Evolutionary conservation across 2,113 vertebrate species (phyloP).

Genomic region (Neodontobutis hainanensis): DNA sequence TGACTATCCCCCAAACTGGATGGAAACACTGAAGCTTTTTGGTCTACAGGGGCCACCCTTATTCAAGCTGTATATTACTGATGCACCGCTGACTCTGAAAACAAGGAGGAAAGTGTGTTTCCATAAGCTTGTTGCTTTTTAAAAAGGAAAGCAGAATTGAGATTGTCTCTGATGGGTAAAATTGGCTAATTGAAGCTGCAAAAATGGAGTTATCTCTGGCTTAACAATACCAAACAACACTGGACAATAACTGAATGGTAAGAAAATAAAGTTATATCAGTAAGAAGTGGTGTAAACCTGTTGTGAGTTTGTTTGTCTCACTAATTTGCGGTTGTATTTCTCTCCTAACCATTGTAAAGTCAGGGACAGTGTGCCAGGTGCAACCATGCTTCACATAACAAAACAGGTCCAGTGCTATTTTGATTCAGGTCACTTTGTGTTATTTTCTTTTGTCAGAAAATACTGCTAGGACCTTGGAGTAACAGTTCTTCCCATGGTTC

Average conservation of each 20-base stretch:
- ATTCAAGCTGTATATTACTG: conserved; percentile 47
- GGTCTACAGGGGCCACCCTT: conserved; percentile 17
- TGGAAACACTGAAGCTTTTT: background rate
- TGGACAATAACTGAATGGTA: background rate
- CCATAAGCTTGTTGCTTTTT: conserved; percentile 19
- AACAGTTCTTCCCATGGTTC: conserved; percentile 27
- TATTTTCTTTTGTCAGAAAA: conserved; percentile 6
- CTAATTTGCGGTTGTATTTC: conserved; percentile 13
- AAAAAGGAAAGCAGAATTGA: conserved; percentile 39
- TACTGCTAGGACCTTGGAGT: conserved; percentile 24
- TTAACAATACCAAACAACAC: conserved; percentile 3
- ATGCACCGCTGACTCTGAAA: conserved; percentile 55
- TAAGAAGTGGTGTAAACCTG: conserved; percentile 11
- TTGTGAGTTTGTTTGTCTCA: background rate
- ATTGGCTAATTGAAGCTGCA: conserved; percentile 19
- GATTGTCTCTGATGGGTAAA: conserved; percentile 43
- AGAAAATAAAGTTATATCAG: background rate
- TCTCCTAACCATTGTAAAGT: conserved; percentile 26
- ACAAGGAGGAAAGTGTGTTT: conserved; percentile 25
- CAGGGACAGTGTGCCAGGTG: conserved; percentile 10
- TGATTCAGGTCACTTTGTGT: conserved; percentile 7
- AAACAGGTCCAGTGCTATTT: background rate
- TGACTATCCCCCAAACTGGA: conserved; percentile 13
- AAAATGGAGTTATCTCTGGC: conserved; percentile 18
- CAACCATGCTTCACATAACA: conserved; percentile 19